Evolutionary conservation across 2,113 vertebrate species (phyloP), one percentile per base, ranked within the genome.

Genomic region (Blennius ocellaris): DNA sequence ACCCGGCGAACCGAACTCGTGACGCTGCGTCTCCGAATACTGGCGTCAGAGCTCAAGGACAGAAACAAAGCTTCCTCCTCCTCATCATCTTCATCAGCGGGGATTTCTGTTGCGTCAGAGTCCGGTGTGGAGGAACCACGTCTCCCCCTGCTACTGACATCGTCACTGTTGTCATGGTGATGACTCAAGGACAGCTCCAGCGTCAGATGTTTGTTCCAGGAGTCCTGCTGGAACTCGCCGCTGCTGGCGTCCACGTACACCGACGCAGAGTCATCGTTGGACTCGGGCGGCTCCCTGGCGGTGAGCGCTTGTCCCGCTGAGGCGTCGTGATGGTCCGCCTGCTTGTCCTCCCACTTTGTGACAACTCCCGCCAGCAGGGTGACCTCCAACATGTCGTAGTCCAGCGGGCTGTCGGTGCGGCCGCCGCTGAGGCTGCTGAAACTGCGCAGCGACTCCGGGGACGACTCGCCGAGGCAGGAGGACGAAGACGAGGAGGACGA

Each of bases 161-260:
- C 62, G 8, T 70, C 43, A 5, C 8, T 39, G 43, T 60, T 37
- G 44, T n/a, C 40, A n/a, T 3, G 68, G 12, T 15, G 40, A 40
- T 36, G 47, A 5, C 59, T 36, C n/a, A 61, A 41, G 0, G 75
- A 70, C 39, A 79, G 37, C 48, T 79, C 63, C 2, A 85, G 56
- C 1, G 82, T 82, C 21, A 75, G 58, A 21, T 90, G 78, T 49
- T 80, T 53, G 0, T 87, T 79, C 80, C 85, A 87, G 58, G 72
- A 59, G 43, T 84, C 78, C 9, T 63, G 71, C 7, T 17, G 51
- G 66, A 47, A 80, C 0, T 78, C 69, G 0, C 67, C 65, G 6
- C 82, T 64, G 53, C 49, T 69, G 48, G 92, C 91, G 3, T 94
- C 92, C 58, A 94, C 66, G 69, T 94, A 94, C 37, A 93, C 60